Conservation (phyloP, 2,797 vertebrate species). For the Coccyzus lansbergi region DNA sequence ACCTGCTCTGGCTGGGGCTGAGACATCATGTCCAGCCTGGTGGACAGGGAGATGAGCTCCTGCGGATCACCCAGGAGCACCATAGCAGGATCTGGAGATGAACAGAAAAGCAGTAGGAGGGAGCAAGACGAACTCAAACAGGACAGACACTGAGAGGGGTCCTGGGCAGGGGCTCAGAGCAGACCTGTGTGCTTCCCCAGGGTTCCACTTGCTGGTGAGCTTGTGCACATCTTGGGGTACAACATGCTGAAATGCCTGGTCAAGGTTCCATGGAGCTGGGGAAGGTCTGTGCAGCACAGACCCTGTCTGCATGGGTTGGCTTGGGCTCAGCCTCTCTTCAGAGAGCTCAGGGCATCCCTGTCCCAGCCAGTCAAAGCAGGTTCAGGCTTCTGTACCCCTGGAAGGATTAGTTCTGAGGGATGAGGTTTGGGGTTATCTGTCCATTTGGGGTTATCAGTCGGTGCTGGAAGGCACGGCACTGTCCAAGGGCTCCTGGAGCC, state of each 20-base stretch:
- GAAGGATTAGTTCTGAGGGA: neutral
- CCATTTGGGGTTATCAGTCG: neutral
- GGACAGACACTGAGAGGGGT: neutral
- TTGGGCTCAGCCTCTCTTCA: neutral
- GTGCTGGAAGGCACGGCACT: neutral
- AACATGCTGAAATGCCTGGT: neutral
- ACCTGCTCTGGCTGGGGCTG: neutral
- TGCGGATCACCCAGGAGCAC: neutral
- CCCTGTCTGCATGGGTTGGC: neutral
- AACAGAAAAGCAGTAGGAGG: neutral
- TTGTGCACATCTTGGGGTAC: neutral
- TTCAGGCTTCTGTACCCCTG: neutral
- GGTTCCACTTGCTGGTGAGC: neutral
- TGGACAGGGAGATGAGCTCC: neutral
- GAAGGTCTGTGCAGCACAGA: neutral
- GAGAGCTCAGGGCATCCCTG: neutral
- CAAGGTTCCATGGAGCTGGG: accelerated
- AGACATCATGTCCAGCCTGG: neutral
- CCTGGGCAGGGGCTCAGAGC: accelerated
- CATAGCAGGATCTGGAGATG: neutral
- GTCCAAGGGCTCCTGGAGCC: neutral
- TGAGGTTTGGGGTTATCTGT: neutral
- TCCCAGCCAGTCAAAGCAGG: accelerated
- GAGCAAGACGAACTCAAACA: neutral
- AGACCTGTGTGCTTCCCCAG: neutral